phyloP scores from a whole-genome alignment of 2,888 invertebrate species.

The Mythimna loreyi region DNA sequence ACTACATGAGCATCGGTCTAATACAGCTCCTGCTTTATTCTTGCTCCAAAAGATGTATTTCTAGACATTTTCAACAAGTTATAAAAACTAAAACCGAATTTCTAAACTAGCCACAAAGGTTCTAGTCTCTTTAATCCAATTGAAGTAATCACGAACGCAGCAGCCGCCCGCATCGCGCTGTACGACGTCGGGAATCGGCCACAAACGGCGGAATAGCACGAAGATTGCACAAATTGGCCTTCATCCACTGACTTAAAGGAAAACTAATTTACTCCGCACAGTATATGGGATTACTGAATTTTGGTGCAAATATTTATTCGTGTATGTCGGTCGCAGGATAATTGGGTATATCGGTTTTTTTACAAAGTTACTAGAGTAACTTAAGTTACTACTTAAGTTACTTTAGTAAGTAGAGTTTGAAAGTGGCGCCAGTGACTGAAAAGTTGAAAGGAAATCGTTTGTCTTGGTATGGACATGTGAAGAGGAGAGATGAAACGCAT shows the following conservation, averaged over 20 bases:
- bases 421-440: too few species aligned
- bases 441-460: too few species aligned
- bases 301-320: constrained; percentile 47
- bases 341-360: background rate
- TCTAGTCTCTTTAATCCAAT: constrained; percentile 24
- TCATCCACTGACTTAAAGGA: constrained; percentile 53
- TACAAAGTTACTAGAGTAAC: background rate
- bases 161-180: constrained; percentile 3
- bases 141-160: constrained; percentile 33
- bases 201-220: constrained; percentile 34
- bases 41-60: background rate
- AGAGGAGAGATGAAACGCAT: too few species aligned
- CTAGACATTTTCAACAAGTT: too few species aligned
- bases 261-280: constrained; percentile 54
- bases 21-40: too few species aligned
- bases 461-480: too few species aligned
- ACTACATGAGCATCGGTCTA: too few species aligned
- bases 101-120: background rate
- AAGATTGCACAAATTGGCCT: constrained; percentile 66
- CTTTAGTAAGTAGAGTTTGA: too few species aligned
- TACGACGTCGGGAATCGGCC: constrained; percentile 22
- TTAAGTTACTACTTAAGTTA: too few species aligned
- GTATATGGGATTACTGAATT: constrained; percentile 43
- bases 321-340: constrained; percentile 23
- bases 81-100: constrained; percentile 1